Conservation (phyloP, 2,888 invertebrate species). For the Drosophila recens region DNA sequence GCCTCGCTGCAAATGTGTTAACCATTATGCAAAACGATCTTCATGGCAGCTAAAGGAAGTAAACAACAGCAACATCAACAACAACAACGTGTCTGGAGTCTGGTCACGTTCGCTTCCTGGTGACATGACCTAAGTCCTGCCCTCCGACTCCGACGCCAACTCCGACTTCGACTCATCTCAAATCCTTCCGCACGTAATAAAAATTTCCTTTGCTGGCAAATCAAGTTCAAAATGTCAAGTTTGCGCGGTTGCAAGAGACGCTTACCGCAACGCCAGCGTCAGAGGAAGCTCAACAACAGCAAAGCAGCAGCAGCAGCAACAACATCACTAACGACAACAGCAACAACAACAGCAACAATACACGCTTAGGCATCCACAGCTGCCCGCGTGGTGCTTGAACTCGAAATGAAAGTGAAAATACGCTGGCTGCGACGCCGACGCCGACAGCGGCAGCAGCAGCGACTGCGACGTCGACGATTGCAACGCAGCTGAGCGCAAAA, state of each 20-base stretch:
- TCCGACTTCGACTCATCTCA: neutral
- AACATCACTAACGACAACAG: conserved; percentile 21
- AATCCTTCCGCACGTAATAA: neutral
- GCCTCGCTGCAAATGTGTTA: conserved; percentile 60
- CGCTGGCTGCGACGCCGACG: conserved; percentile 45
- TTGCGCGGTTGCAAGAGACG: conserved; percentile 39
- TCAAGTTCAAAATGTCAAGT: conserved; percentile 81
- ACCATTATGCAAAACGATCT: conserved; percentile 67
- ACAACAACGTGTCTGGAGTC: conserved; percentile 13
- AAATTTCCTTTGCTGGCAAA: conserved; percentile 22
- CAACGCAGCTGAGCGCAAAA: conserved; percentile 65
- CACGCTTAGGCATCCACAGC: conserved; percentile 33
- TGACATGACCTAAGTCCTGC: conserved; percentile 29
- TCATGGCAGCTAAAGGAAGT: conserved; percentile 48
- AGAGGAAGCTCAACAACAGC: conserved; percentile 50
- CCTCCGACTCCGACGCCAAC: neutral
- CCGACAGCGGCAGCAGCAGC: conserved; percentile 24
- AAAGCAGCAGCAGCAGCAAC: conserved; percentile 19
- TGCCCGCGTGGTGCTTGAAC: conserved; percentile 78
- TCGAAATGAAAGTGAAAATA: conserved; percentile 83
- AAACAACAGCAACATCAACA: neutral
- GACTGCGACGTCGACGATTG: conserved; percentile 31
- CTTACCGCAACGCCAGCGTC: conserved; percentile 28
- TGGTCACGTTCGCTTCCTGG: conserved; percentile 68
- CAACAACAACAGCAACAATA: conserved; percentile 33